phyloP scores from a whole-genome alignment of 2,888 invertebrate species.

The Scrobipalpa costella region DNA sequence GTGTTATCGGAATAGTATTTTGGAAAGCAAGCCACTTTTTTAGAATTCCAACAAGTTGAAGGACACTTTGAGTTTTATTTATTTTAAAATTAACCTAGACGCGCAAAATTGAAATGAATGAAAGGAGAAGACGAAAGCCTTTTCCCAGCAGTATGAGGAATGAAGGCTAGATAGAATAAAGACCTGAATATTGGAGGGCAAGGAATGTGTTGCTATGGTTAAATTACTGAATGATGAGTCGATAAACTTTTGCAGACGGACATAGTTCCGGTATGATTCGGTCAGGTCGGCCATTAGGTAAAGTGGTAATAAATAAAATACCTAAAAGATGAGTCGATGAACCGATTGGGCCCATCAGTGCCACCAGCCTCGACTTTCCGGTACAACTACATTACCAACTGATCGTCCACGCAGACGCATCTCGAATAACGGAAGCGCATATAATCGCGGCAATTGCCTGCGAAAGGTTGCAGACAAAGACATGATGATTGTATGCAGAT shows the following conservation, averaged over 20 bases:
- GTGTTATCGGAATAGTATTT: not conserved
- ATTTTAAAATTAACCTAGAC: too few species aligned
- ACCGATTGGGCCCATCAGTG: constrained; percentile 46
- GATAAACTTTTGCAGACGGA: not conserved
- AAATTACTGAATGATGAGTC: not conserved
- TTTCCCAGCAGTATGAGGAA: too few species aligned
- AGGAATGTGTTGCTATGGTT: too few species aligned
- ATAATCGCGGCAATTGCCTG: constrained; percentile 43
- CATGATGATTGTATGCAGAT: constrained; percentile 29
- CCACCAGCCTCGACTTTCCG: constrained; percentile 45
- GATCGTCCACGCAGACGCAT: constrained; percentile 38
- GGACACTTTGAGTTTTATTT: too few species aligned
- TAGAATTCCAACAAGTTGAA: too few species aligned
- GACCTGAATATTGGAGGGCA: too few species aligned
- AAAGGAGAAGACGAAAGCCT: too few species aligned
- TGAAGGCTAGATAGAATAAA: too few species aligned
- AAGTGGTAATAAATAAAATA: not conserved
- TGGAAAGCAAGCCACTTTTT: not conserved
- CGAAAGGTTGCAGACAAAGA: constrained; percentile 39
- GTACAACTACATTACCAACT: constrained; percentile 42
- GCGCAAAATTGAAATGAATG: too few species aligned
- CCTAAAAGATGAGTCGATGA: constrained; percentile 36
- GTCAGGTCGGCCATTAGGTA: not conserved
- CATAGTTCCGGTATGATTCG: not conserved
- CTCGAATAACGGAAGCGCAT: constrained; percentile 43